Base-by-base conservation (phyloP, 2,888 invertebrate species). In the Xanthorhoe designata region DNA sequence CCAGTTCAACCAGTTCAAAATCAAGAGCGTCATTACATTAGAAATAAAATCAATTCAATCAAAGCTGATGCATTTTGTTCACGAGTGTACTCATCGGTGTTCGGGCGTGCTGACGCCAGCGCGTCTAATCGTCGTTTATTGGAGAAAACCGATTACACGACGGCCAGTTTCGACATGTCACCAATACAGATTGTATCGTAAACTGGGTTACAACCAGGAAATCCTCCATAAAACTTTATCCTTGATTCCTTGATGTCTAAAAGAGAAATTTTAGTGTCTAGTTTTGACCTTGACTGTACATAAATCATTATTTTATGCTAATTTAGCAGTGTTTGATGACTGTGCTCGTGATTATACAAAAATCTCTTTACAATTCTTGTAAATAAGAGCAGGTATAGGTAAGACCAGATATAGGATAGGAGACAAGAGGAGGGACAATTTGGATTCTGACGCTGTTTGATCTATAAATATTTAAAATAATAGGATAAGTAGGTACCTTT, bases 51-150 rank as follows among this genome's bases (percentile, higher is more conserved):
- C 35, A 38, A 38, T 38, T 10, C 9, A 42, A 13, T n/a, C 2
- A 42, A 13, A 42, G 13, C 9, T 10, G 8, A 42, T 63, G 38
- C 38, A 66, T 80, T 79, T 68, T 73, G 75, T 71, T 32, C 64
- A 60, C 75, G 82, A 84, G 70, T 78, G 87, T 92, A 87, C 88
- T 54, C 77, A 76, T 81, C 54, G 75, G 76, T 78, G 83, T 81
- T 76, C 80, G 80, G 82, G 86, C 87, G 82, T 84, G 91, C 90
- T 92, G 92, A 93, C 93, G 92, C 92, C 93, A 83, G 91, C 92
- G 92, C 84, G 93, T 92, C 93, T 92, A 93, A 93, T 93, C 92
- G 91, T 68, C 91, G 90, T 92, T 92, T 92, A 92, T 93, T 92
- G 91, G 93, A 92, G 92, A 92, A 92, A 92, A 92, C 92, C 92